A percentile compares a stretch with the other conserved stretches of the same genome.
These are phyloP conservation scores for Oreohelix idahoensis DNA, from an alignment of 1,140 invertebrate genomes.

Conservation along the genomic window DNA sequence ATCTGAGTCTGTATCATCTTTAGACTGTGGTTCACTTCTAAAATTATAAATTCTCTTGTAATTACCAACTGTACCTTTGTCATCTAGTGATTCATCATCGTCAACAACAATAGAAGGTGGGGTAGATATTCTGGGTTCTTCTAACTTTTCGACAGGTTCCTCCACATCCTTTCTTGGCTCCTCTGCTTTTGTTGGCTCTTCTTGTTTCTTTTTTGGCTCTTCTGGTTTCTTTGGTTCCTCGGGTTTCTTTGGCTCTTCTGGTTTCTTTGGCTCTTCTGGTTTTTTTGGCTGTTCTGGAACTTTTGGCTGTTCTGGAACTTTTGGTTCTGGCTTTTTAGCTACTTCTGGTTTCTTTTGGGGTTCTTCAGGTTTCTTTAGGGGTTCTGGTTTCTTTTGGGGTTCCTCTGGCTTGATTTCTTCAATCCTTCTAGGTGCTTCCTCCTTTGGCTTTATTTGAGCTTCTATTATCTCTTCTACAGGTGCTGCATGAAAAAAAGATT, in stretches of 20 bases:
- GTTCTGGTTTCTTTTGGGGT: slow-evolving; percentile 41
- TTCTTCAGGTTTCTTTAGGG: slow-evolving; percentile 40
- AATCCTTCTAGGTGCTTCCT: slow-evolving; percentile 39
- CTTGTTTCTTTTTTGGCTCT: slow-evolving; percentile 32
- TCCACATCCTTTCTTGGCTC: slow-evolving; percentile 34
- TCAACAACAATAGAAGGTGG: slow-evolving; percentile 57
- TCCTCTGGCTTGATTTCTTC: slow-evolving; percentile 37
- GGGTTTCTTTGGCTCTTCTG: slow-evolving; percentile 41
- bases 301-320: slow-evolving; percentile 37
- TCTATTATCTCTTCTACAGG: slow-evolving; percentile 25
- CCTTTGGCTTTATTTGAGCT: slow-evolving; percentile 37
- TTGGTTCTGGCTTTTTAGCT: slow-evolving; percentile 34
- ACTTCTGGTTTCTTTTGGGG: slow-evolving; percentile 43
- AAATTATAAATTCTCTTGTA: slow-evolving; percentile 21
- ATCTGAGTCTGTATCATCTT: slow-evolving; percentile 41
- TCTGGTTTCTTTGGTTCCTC: slow-evolving; percentile 28
- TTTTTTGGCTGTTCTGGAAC: slow-evolving; percentile 44
- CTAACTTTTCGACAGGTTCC: slow-evolving; percentile 34
- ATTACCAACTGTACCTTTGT: slow-evolving; percentile 37
- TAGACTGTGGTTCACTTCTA: slow-evolving; percentile 39
- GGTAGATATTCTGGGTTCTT: slow-evolving; percentile 22
- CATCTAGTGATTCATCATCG: slow-evolving; percentile 34
- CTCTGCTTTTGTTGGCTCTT: slow-evolving; percentile 37
- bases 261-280: slow-evolving; percentile 35
- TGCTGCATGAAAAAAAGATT: slow-evolving; percentile 10